Percentiles rank a stretch among this genome's conserved stretches.
phyloP scores from a whole-genome alignment of 2,888 invertebrate species.

The Phanerotoma sp. region DNA sequence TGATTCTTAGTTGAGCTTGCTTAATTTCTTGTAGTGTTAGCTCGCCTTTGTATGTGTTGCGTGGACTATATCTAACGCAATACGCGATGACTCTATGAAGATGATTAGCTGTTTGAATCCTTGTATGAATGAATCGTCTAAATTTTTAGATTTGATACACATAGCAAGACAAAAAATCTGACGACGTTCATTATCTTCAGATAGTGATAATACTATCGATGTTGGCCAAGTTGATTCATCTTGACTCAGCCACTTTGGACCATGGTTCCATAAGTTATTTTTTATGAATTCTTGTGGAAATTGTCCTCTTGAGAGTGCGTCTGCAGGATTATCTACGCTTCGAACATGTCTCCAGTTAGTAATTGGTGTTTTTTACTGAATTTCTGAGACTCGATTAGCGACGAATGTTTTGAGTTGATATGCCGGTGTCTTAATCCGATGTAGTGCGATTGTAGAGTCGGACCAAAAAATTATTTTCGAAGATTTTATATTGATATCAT shows the following conservation, averaged over 20 bases:
- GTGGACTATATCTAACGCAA: too few relatives aligned
- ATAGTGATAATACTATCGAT: background rate
- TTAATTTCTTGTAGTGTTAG: too few relatives aligned
- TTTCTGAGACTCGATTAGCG: slow-evolving; percentile 26
- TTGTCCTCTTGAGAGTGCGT: slow-evolving; percentile 31
- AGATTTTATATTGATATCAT: background rate
- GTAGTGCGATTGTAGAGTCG: slow-evolving; percentile 20
- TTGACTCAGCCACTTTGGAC: slow-evolving; percentile 18
- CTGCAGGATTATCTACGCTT: slow-evolving; percentile 34
- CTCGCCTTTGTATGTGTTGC: too few relatives aligned
- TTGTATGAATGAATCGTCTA: background rate
- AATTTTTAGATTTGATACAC: background rate
- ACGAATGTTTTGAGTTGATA: slow-evolving; percentile 21
- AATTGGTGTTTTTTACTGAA: slow-evolving; percentile 15
- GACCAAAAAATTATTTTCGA: slow-evolving; percentile 5
- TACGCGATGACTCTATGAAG: too few relatives aligned
- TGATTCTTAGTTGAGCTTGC: too few relatives aligned
- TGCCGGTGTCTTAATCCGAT: slow-evolving; percentile 27
- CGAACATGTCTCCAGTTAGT: slow-evolving; percentile 27
- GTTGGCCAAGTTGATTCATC: slow-evolving; percentile 12
- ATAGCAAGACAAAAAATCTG: background rate
- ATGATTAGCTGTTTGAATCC: background rate
- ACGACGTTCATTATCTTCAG: background rate
- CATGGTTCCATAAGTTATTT: slow-evolving; percentile 21
- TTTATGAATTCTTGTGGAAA: slow-evolving; percentile 18